phyloP scores from a whole-genome alignment of 2,888 invertebrate genomes.

The Epsilonema sp. region DNA sequence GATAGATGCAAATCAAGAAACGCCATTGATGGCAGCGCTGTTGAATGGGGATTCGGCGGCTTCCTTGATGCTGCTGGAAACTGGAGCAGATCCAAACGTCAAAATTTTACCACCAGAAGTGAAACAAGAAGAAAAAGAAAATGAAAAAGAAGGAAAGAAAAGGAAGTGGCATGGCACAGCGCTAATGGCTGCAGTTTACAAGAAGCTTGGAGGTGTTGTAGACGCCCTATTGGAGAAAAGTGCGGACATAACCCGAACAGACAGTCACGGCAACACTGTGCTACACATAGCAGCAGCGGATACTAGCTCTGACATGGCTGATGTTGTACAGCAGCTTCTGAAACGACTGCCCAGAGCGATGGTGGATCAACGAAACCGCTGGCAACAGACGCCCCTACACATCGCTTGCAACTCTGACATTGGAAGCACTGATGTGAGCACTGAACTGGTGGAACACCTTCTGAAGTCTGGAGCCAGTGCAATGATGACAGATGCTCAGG shows the following conservation, averaged over 20 bases:
- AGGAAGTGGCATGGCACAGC: no score
- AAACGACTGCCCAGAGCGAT: background rate
- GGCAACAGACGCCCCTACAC: constrained; percentile 33
- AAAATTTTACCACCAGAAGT: background rate
- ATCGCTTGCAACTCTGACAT: constrained; percentile 31
- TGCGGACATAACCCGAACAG: constrained; percentile 23
- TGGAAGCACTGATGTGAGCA: constrained; percentile 32
- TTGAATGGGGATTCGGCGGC: background rate
- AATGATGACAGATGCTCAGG: constrained; percentile 25
- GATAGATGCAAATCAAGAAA: background rate
- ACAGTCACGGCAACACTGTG: constrained; percentile 22
- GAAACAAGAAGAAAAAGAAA: no score
- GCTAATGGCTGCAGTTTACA: background rate
- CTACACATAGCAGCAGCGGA: constrained; percentile 26
- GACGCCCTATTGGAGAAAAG: constrained; percentile 2
- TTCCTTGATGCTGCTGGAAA: background rate
- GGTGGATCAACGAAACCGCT: constrained; percentile 8
- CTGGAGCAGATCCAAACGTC: background rate
- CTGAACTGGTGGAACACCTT: constrained; percentile 34
- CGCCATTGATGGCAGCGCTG: background rate
- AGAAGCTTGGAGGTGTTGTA: background rate
- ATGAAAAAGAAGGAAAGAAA: no score
- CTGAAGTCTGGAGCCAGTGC: constrained; percentile 29
- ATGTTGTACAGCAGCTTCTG: constrained; percentile 13
- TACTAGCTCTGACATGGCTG: constrained; percentile 10